Evolutionary conservation across 1,140 invertebrate genomes (phyloP).

Genomic region (Acromyrmex charruanus): DNA sequence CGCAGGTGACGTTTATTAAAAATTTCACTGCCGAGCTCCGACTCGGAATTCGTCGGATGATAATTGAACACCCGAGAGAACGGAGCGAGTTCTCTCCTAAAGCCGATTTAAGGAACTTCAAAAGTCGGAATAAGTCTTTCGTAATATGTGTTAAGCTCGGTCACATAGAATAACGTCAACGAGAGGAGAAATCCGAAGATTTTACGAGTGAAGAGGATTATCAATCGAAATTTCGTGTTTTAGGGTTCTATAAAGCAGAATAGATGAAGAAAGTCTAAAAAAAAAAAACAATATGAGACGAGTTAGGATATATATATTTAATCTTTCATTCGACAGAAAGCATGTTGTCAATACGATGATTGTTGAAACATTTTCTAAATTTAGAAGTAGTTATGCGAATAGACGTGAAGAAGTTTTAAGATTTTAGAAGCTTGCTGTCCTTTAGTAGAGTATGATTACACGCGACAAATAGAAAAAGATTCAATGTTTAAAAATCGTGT

Average conservation of each 20-base stretch:
- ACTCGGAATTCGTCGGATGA: slow-evolving; percentile 26
- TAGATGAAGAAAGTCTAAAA: neutral
- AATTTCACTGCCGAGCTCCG: slow-evolving; percentile 14
- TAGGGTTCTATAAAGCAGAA: neutral
- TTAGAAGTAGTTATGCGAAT: slow-evolving; percentile 14
- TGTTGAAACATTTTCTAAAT: slow-evolving; percentile 25
- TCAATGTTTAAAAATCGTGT: neutral
- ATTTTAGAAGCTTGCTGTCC: neutral
- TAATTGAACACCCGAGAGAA: slow-evolving; percentile 36
- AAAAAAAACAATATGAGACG: neutral
- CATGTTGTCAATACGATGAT: neutral
- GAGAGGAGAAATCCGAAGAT: neutral
- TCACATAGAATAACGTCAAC: slow-evolving; percentile 23
- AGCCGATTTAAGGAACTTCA: slow-evolving; percentile 40
- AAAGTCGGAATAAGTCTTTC: slow-evolving; percentile 50
- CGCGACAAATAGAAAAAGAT: neutral
- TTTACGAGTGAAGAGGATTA: slow-evolving; percentile 19
- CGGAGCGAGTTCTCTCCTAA: slow-evolving; percentile 12
- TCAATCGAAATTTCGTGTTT: slow-evolving; percentile 14
- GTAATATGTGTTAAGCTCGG: slow-evolving; percentile 47
- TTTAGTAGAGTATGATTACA: neutral
- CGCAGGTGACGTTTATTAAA: slow-evolving; percentile 53
- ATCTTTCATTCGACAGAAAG: neutral
- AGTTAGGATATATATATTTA: neutral
- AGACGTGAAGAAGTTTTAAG: slow-evolving; percentile 23